phyloP scores from a whole-genome alignment of 2,888 invertebrate species.

The Acanthoscelides obtectus region DNA sequence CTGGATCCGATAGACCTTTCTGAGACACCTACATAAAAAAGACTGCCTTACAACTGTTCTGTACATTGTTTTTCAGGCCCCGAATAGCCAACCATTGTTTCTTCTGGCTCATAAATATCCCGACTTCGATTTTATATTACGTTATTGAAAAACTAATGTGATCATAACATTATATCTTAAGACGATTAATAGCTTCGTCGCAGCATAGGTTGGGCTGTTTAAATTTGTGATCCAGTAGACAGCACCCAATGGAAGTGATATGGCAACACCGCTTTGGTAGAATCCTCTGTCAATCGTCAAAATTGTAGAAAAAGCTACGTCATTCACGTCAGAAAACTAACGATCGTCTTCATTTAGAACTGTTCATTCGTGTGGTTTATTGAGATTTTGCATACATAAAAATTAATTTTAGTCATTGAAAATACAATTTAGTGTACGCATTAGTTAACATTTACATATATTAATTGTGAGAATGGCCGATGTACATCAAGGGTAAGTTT shows the following conservation, averaged over 20 bases:
- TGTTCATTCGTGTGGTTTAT: slow-evolving; percentile 13
- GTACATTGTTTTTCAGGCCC: no score
- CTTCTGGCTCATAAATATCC: no score
- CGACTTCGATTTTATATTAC: no score
- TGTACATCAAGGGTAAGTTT: slow-evolving; percentile 36
- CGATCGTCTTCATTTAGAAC: slow-evolving; percentile 33
- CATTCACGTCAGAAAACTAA: slow-evolving; percentile 35
- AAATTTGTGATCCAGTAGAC: background rate
- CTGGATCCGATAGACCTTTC: no score
- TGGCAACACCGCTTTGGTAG: background rate
- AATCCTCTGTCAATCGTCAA: slow-evolving; percentile 29
- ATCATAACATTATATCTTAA: no score
- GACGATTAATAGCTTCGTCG: no score
- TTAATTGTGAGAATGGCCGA: slow-evolving; percentile 35
- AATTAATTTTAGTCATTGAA: slow-evolving; percentile 20
- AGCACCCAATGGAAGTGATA: background rate
- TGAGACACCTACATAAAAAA: no score
- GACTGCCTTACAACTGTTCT: no score
- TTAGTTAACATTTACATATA: slow-evolving; percentile 18
- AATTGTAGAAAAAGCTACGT: slow-evolving; percentile 39
- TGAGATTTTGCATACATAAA: slow-evolving; percentile 16
- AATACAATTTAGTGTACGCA: slow-evolving; percentile 21
- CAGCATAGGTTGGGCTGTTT: background rate
- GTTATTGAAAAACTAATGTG: no score
- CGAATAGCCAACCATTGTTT: no score